Evolutionary conservation across 2,888 invertebrate genomes (phyloP), one percentile per base, ranked within the genome.

Genomic region (Andrena praecox): DNA sequence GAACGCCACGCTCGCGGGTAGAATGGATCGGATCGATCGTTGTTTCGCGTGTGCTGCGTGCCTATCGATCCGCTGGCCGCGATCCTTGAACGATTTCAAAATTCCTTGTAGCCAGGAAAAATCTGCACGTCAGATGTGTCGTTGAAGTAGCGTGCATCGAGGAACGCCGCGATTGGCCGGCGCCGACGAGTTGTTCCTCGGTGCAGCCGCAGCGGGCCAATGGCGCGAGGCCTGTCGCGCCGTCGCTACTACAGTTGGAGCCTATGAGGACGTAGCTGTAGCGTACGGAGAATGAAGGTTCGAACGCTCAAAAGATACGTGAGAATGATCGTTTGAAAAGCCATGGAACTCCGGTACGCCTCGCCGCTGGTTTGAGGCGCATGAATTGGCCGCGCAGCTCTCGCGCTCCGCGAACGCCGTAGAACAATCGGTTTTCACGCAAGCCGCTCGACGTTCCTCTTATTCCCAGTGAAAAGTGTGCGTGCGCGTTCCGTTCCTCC

Each of bases 231-330:
- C 67, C 62, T 84, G 81, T 75, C 71, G 86, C 84, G 85, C 86
- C 84, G 86, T 88, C 86, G 90, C 85, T 67, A 78, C 74, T 77
- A 76, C 77, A 52, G 29, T 60, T 67, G 8, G 78, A 82, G 77
- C 80, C 86, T 85, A 87, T 90, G 86, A 80, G 84, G 84, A 88
- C 63, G 69, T 80, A 82, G 77, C 85, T 84, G 80, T 82, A 77
- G 84, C 82, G 79, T 84, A 86, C 82, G 77, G 82, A 79, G 76
- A 83, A 72, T 48, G 78, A 81, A 84, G 84, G 85, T 90, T 91
- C 90, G 90, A 91, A 91, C 82, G 87, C 91, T 91, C 80, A 84
- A 90, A 90, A 89, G 86, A 78, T 86, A 85, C 67, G 79, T 67
- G 62, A 66, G 72, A 69, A 84, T 82, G 42, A 77, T 85, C 68